Base-by-base conservation (phyloP, 2,113 vertebrate species). In the Manacus vitellinus region DNA sequence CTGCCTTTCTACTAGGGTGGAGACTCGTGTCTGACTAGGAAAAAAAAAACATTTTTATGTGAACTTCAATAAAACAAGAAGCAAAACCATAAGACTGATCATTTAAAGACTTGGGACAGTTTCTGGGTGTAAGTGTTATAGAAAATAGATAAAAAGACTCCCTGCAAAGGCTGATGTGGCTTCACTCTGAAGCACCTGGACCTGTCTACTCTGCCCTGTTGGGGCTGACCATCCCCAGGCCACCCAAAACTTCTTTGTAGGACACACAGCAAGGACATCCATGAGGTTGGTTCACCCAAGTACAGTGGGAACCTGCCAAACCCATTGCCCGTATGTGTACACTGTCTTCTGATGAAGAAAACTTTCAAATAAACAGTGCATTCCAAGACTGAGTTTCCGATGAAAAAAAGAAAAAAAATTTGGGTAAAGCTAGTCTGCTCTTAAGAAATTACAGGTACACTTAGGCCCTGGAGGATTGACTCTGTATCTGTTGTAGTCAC, bases 151-250 rank as follows among this genome's bases (percentile, higher is more conserved):
- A 4, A 71, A 80, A 96, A 82, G 8, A 16, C 37, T 71, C 24
- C 9, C 25, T 62, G 7, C 14, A 66, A 51, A 72, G 19, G 28
- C 22, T 6, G 3, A 6, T 73, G 37, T 65, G 25, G 5, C 51
- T 74, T 65, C 55, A 41, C 10, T 49, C 46, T 44, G 21, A 81
- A 70, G 18, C 15, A 61, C 4, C 24, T 54, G 31, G n/a, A 14
- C 31, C 39, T 74, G 10, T 39, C 28, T 79, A 35, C 17, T 12
- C 33, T 54, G 15, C 6, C 35, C 19, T 0, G 0, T 21, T 37
- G 65, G 15, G 54, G 6, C 10, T 65, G 33, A 43, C 12, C 41
- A 43, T 3, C 8, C 4, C 24, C 37, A 72, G 27, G 18, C 21
- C 37, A 70, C 9, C 8, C 17, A 39, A 63, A 49, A 49, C 7